phyloP scores from a whole-genome alignment of 2,888 invertebrate genomes.

The Poecilobothrus nobilitatus region DNA sequence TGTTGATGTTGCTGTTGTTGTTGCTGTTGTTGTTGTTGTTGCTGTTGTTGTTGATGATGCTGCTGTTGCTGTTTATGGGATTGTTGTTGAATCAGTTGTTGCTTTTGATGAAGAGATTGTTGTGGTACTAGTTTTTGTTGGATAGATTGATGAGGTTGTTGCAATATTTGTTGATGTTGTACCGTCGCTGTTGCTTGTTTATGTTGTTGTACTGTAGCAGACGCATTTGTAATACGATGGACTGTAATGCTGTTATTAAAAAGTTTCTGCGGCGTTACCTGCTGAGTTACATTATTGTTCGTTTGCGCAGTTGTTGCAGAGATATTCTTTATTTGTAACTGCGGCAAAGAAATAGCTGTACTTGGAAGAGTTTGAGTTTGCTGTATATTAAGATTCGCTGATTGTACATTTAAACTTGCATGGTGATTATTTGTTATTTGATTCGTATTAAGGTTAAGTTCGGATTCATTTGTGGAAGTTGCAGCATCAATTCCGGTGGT shows the following conservation, averaged over 20 bases:
- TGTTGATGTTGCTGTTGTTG: constrained; percentile 27
- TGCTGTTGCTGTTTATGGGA: too few relatives aligned
- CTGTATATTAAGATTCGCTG: constrained; percentile 19
- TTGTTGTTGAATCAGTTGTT: neutral
- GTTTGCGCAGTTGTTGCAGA: neutral
- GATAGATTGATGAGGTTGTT: neutral
- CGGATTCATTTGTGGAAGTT: constrained; percentile 29
- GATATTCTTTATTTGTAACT: constrained; percentile 7
- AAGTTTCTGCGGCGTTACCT: constrained; percentile 23
- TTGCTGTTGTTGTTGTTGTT: constrained; percentile 22
- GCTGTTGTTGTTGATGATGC: too few relatives aligned
- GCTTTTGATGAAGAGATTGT: neutral
- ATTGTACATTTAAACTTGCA: constrained; percentile 20
- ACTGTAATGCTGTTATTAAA: constrained; percentile 28
- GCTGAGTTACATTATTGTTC: constrained; percentile 11
- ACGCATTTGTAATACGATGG: constrained; percentile 31
- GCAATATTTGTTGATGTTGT: neutral
- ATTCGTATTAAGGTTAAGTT: constrained; percentile 25
- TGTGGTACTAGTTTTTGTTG: neutral
- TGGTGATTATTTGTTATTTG: constrained; percentile 28
- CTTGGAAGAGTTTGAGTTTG: constrained; percentile 14
- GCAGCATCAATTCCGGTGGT: constrained; percentile 28
- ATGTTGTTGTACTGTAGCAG: neutral
- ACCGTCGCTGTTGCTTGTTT: neutral
- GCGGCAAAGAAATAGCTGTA: constrained; percentile 9